Base-by-base conservation (phyloP, 2,888 invertebrate species). In the Heliconius aoede region DNA sequence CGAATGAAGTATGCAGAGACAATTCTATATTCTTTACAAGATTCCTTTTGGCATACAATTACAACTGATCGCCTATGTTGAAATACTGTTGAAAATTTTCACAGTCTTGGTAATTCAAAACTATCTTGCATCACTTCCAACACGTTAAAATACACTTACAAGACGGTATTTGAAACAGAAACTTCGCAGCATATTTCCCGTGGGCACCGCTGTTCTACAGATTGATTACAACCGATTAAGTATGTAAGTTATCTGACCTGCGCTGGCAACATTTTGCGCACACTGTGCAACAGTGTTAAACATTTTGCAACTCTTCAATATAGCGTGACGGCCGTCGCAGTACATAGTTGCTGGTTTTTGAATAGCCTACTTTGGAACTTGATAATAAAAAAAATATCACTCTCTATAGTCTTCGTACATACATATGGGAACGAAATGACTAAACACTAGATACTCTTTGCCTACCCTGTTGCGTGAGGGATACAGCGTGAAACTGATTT, bases 201-300 rank as follows among this genome's bases (percentile, higher is more conserved):
- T n/a, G 68, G 64, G 73, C 69, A 62, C 60, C 24, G 1, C 24
- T 64, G 36, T 32, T 15, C 36, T 51, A 65, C 26, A 40, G 51
- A 74, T 77, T 77, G 74, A 77, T 74, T 74, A 67, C 74, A 77
- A 75, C 69, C 71, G 69, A 40, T 46, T 51, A 75, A 71, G 71
- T 60, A 71, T 30, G 65, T 32, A 32, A 73, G 55, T 55, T 61
- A 46, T 64, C 64, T 73, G 26, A 73, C 65, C 32, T 65, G 58
- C 73, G 64, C 55, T 24, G 18, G 3, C 24, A 65, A 28, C 68
- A 46, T 28, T 24, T 68, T 40, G 60, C 28, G 61, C 28, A 61
- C n/a, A 40, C 9, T 36, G n/a, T 64, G 28, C 4, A 46, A 32
- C 36, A 21, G 18, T 55, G 24, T 36, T 21, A 28, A 26, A 40